Base-by-base conservation (phyloP, 1,140 invertebrate genomes). In the Scaptomyza montana region DNA sequence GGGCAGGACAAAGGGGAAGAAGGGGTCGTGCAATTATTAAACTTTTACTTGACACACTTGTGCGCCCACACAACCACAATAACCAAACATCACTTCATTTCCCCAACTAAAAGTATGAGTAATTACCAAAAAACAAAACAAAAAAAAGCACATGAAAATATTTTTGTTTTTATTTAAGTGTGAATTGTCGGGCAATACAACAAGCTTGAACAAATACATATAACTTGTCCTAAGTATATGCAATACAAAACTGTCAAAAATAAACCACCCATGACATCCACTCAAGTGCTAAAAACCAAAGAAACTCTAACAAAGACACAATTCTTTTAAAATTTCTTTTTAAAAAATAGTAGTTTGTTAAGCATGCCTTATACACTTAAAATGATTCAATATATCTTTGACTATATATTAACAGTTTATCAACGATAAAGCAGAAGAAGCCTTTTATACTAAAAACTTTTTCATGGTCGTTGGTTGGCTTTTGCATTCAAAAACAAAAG, bases 381-480 rank as follows among this genome's bases (percentile, higher is more conserved):
- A 5, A 28, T 16, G 39, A 55, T 47, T 47, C 9, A 19, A 51
- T 51, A 51, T 51, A 6, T 13, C 33, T 55, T 41, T 41, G 21
- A 10, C 12, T 30, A 51, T 33, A 53, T 43, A 43, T 43, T n/a
- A 43, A 43, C 39, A 43, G n/a, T n/a, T 1, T n/a, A 5, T 43
- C 30, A 33, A n/a, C 8, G 12, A n/a, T n/a, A 43, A 43, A n/a
- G 12, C 39, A n/a, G 7, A 36, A 8, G 33, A 36, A 51, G 70
- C 76, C 80, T 76, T 82, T 82, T 82, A 78, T 85, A 81, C 59
- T 54, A 33, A 2, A 54, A 51, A 87, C 3, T 63, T 53, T 87
- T 86, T 86, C 82, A 86, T 86, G 82, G 84, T 78, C 82, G 78
- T 64, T 78, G 82, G 65, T 62, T 73, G 66, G 66, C 39, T 28